Percentiles rank a stretch among this genome's conserved stretches.
These are phyloP conservation scores for Lasioglossum baleicum DNA, from an alignment of 1,140 invertebrate genomes.

Conservation along the genomic window DNA sequence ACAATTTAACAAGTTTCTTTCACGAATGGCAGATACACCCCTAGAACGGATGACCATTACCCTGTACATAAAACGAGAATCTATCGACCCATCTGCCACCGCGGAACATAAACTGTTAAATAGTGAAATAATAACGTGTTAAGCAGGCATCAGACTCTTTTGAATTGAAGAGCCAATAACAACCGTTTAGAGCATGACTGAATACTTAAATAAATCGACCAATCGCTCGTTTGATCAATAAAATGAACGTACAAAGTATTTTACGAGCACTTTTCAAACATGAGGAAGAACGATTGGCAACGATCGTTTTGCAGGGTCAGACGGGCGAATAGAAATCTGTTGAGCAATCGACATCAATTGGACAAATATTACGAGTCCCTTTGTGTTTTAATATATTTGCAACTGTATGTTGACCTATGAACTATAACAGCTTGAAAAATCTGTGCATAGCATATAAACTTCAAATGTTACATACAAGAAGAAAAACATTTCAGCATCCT, in stretches of 20 bases:
- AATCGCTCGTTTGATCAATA: neutral
- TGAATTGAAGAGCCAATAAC: neutral
- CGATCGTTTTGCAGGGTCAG: neutral
- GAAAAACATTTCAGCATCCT: too few species aligned
- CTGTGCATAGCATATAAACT: too few species aligned
- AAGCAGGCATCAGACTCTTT: neutral
- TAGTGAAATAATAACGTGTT: slow-evolving; percentile 2
- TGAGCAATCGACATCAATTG: neutral
- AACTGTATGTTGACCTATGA: too few species aligned
- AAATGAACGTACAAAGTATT: neutral
- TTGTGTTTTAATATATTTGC: neutral
- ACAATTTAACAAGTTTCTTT: too few species aligned
- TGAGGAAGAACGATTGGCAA: neutral
- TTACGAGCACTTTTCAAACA: slow-evolving; percentile 4
- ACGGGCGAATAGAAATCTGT: neutral
- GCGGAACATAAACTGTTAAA: neutral
- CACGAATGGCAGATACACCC: too few species aligned
- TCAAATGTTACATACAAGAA: too few species aligned
- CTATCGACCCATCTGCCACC: neutral
- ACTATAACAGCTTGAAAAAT: too few species aligned
- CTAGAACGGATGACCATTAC: too few species aligned
- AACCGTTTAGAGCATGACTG: neutral
- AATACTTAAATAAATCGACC: neutral
- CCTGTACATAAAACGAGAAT: neutral
- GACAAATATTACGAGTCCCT: neutral